Percentiles rank a stretch among this genome's conserved stretches.
Conservation (phyloP, 2,113 vertebrate genomes). For the Apistogramma diplotaenia region DNA sequence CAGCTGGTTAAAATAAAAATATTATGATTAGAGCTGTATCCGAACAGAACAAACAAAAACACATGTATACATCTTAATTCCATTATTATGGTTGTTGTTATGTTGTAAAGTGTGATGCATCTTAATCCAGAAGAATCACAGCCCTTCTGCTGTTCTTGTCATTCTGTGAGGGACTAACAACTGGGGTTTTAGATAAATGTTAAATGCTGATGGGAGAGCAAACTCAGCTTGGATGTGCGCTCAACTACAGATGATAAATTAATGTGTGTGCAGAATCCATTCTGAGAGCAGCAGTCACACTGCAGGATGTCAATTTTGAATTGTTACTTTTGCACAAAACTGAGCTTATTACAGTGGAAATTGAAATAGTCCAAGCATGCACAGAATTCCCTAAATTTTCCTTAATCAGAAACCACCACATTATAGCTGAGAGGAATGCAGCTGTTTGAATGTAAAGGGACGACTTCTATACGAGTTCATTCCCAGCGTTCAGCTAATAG, state of each 20-base stretch:
- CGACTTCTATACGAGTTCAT: conserved; percentile 16
- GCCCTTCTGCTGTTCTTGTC: background rate
- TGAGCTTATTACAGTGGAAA: background rate
- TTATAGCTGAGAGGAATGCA: background rate
- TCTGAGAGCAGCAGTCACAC: background rate
- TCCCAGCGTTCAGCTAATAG: background rate
- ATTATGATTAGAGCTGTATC: background rate
- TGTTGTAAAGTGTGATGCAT: background rate
- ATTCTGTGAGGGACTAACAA: background rate
- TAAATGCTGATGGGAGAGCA: background rate
- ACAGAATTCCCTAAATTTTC: background rate
- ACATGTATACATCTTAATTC: background rate
- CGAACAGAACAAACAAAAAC: background rate
- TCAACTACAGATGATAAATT: conserved; percentile 18
- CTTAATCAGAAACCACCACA: background rate
- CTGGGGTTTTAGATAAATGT: background rate
- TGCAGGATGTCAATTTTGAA: background rate
- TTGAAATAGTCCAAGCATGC: background rate
- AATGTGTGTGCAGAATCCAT: conserved; percentile 15
- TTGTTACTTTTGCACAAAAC: background rate
- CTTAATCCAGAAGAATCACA: background rate
- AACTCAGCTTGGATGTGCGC: background rate
- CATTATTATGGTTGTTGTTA: background rate
- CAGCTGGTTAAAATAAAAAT: background rate
- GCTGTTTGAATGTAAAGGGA: conserved; percentile 6